Evolutionary conservation across 1,140 invertebrate species (phyloP), one percentile per base, ranked within the genome.

Genomic region (Drosophila ironensis): DNA sequence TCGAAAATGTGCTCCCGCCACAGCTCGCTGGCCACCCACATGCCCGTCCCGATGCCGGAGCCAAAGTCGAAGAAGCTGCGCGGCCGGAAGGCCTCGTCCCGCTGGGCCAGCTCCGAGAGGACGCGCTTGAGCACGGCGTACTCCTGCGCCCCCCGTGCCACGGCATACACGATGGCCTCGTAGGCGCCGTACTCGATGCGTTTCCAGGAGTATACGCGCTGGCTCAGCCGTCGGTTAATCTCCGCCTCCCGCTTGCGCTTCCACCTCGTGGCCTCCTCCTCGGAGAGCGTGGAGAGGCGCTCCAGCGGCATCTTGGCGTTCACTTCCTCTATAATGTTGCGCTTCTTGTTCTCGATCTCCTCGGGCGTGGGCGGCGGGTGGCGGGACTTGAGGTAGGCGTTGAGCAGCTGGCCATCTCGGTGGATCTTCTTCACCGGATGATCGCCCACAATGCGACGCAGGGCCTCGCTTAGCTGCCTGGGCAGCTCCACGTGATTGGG

Each of bases 21-120:
- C 16, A 92, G 91, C 6, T 91, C 86, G 64, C 94, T 93, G 3
- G 94, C 93, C 16, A 95, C 96, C 96, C 97, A 98, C 27, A 94
- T 93, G 0, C 93, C 94, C 20, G 95, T 95, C 2, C 97, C 97
- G 37, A 97, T 90, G 9, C 97, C 97, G 38, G 97, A 97, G 4
- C 97, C 97, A 91, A 97, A 98, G 91, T 98, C 97, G 87, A 97
- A 95, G 48, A 97, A 92, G 50, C 93, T 94, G 56, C 91, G 90
- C 0, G 97, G 97, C 37, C 91, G 90, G 89, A 96, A 98, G n/a
- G 93, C 64, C 37, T 91, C 90, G 87, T 95, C 91, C 19, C 92
- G 90, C 41, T 81, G 73, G 60, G 90, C 90, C 37, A 98, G 94
- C 92, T 98, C 96, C 7, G 92, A 90, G 44, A 98, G 93, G 47